Conservation (phyloP, 2,113 vertebrate genomes). For the Pituophis catenifer region DNA sequence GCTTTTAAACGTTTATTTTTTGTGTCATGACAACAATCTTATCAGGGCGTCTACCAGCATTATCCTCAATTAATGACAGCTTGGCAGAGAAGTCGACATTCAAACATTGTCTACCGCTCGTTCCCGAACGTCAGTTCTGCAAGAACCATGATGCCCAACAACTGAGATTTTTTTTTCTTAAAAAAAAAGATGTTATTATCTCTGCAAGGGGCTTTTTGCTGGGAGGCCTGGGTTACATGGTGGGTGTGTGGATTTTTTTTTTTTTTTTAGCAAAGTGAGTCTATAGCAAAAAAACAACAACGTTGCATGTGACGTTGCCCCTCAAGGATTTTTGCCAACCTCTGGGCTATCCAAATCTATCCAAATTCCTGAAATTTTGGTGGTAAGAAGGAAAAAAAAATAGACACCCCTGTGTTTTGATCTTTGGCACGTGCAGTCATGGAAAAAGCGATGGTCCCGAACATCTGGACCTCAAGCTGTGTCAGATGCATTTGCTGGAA, state of each 20-base stretch:
- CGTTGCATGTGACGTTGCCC: neutral
- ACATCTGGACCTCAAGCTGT: neutral
- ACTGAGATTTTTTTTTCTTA: neutral
- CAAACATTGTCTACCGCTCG: neutral
- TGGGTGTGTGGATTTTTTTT: neutral
- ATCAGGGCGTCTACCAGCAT: neutral
- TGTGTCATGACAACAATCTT: neutral
- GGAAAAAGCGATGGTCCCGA: neutral
- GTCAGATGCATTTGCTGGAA: conserved; percentile 13
- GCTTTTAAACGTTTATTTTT: neutral
- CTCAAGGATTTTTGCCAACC: neutral
- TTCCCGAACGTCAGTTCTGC: neutral
- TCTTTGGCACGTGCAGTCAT: neutral
- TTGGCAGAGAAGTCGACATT: neutral
- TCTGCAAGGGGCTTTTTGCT: neutral
- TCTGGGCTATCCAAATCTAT: neutral
- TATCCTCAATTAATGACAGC: neutral
- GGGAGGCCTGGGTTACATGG: neutral
- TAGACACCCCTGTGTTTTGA: neutral
- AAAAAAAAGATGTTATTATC: neutral
- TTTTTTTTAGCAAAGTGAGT: neutral
- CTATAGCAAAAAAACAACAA: neutral
- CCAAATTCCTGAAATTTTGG: neutral
- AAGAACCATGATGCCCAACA: neutral
- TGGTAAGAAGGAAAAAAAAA: neutral